Base-by-base conservation (phyloP, 2,797 vertebrate genomes). In the Echeneis naucrates region DNA sequence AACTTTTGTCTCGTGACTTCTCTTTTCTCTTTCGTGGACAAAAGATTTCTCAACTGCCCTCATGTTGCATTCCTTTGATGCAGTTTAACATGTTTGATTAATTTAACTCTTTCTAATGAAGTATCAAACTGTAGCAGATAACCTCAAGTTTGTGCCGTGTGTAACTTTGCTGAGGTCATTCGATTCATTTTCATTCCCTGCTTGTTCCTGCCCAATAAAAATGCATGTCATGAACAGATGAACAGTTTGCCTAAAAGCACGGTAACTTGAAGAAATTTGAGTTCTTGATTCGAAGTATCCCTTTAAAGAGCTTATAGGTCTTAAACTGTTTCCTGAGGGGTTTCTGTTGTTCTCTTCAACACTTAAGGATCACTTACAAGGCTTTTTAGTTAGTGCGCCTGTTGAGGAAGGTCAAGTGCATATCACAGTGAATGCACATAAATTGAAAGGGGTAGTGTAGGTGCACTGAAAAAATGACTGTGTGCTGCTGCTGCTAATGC, bases 341-440 rank as follows among this genome's bases (percentile, higher is more conserved):
- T 48, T 71, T 52, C 63, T 30, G 59, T 45, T 61, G 66, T 74
- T 78, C 82, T 71, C 66, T 58, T 75, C 76, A 68, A 77, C 75
- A 75, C 77, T 70, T 68, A 58, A 51, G 82, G 75, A 89, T 80
- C 66, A 60, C 77, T 88, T 88, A 61, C 91, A 91, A 83, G 80
- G 65, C 52, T 78, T 87, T 86, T 80, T 75, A 88, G 84, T 85
- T 77, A 33, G 69, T 26, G 79, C 4, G 83, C 75, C 82, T 60
- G 64, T 77, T 70, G 68, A 62, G 80, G 87, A 92, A 92, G 91
- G 90, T 92, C 90, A 87, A 86, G 78, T 71, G 79, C 72, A 82
- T 86, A 90, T 88, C 86, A 86, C 76, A 89, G 84, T 44, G 51
- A 85, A 84, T 68, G 86, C 83, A 78, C 82, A 86, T 87, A 81